Base-by-base conservation (phyloP, 2,888 invertebrate genomes). In the Autographa pulchrina region DNA sequence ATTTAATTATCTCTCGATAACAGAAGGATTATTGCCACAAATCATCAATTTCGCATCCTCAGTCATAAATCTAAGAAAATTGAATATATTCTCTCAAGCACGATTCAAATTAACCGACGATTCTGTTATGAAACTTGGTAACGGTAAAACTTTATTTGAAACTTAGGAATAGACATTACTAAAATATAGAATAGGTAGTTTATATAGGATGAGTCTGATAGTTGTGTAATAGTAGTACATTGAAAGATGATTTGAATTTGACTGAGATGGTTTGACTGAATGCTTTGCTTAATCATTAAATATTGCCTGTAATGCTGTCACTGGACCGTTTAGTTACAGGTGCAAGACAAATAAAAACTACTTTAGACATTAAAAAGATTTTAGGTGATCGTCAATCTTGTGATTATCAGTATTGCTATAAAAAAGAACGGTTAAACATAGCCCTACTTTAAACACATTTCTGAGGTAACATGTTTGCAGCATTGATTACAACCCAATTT, bases 1-100 rank as follows among this genome's bases (percentile, higher is more conserved):
- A 68, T 80, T 76, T 80, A 76, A 77, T 80, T 72, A 80, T 72
- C 72, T 72, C 11, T n/a, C 43, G 59, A 67, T 66, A 76, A 67
- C 72, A 61, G 18, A 58, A 16, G 0, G 59, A 62, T 59, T 62
- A 80, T 80, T 74, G 38, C 52, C 38, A 62, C 43, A 71, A 68
- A 63, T 67, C 73, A 78, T 75, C 60, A 69, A 81, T 81, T 71
- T 82, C 35, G 43, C 60, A 56, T 65, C 61, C 62, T 41, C 6
- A 32, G 62, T 66, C 68, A 31, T 77, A 80, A 63, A 80, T 64
- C 65, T 63, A 25, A 35, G 59, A 59, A 60, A 48, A 48, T 54
- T 43, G 43, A 79, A 64, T 63, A 20, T 62, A 65, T 43, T 11
- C 58, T 31, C 54, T 7, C 16, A 41, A 32, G 18, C 9, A 35